Conservation (phyloP, 2,113 vertebrate species). For the Scopus umbretta region DNA sequence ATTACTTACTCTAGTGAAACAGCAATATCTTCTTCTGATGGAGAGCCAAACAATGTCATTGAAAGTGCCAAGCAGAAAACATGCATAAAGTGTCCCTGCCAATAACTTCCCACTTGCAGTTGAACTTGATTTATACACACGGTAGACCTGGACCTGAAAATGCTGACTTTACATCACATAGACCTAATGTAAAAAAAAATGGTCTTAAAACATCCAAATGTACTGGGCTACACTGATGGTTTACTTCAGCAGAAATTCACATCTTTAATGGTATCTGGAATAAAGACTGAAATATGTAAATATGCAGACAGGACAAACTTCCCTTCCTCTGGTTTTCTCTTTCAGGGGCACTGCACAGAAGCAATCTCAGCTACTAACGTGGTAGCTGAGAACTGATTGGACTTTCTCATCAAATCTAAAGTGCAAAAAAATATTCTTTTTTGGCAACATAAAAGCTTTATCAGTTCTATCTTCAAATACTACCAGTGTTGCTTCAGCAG, state of each 20-base stretch:
- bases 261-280: background rate
- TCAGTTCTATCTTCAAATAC: background rate
- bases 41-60: background rate
- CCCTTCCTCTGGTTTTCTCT: background rate
- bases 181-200: background rate
- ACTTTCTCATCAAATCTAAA: background rate
- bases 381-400: background rate
- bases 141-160: background rate
- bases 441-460: background rate
- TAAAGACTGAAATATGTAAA: background rate
- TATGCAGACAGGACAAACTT: background rate
- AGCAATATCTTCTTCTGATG: background rate
- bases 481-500: background rate
- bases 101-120: background rate
- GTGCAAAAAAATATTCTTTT: background rate
- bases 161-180: background rate
- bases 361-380: background rate
- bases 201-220: background rate
- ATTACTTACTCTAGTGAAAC: background rate
- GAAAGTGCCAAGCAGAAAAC: background rate
- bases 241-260: background rate
- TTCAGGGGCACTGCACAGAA: background rate
- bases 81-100: background rate
- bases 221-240: background rate
- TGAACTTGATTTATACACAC: background rate